Base-by-base conservation (phyloP, 2,797 vertebrate species). In the Sebastes glaucus region DNA sequence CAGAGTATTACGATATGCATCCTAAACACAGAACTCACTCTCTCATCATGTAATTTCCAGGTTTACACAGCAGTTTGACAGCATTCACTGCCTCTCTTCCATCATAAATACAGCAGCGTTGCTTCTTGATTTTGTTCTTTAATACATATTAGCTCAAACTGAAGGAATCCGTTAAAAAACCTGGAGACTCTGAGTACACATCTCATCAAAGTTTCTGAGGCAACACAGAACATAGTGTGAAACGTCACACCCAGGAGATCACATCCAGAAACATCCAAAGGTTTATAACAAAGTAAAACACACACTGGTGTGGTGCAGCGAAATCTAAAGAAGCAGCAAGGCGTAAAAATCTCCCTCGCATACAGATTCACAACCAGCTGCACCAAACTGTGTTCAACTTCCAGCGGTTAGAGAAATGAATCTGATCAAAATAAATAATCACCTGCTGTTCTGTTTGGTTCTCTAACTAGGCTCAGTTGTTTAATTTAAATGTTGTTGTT, bases 401-500 rank as follows among this genome's bases (percentile, higher is more conserved):
- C 57, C 52, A 66, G 76, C 74, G 2, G 59, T 6, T 70, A 10
- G 16, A 70, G 25, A 81, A 82, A 57, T 22, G 62, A 81, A 76
- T 62, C 10, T n/a, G 62, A 77, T 77, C 53, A 25, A 62, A 80
- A 71, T 65, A 23, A 55, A 64, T 22, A 62, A 2, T 81, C 81
- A 69, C 83, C 83, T 62, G 81, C 88, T 87, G 81, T 7, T 88
- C 35, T 67, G 67, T 79, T 80, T 81, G 60, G 77, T 75, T 64
- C 57, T 46, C 14, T 33, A 55, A 65, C 35, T 5, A 49, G 1
- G 18, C 78, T 76, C 80, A 23, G 62, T 46, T 33, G 22, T 65
- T 82, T 81, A 1, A 74, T 87, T 77, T 55, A 59, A 79, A 62
- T 71, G 23, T 38, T 52, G 46, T 52, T 52, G 46, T n/a, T 52